Evolutionary conservation across 2,888 invertebrate species (phyloP).

Genomic region (Monoplex corrugatus): DNA sequence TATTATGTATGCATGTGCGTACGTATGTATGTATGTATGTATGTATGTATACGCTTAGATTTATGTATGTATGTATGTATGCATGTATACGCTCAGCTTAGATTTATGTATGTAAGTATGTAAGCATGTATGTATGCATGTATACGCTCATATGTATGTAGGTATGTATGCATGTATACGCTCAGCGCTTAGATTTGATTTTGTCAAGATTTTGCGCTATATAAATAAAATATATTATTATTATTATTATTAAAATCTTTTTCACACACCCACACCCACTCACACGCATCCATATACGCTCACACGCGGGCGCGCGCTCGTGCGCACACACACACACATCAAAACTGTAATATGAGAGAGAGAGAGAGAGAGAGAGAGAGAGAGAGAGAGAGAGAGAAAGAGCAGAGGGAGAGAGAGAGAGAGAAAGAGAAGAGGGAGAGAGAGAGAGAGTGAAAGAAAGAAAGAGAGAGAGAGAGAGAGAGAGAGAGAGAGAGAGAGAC

Average conservation of each 20-base stretch:
- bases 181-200: too few species aligned
- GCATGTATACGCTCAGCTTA: too few species aligned
- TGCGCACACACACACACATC: neutral
- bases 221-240: too few species aligned
- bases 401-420: neutral
- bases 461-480: neutral
- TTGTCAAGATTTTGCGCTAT: too few species aligned
- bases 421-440: neutral
- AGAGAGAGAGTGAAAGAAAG: neutral
- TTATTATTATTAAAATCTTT: too few species aligned
- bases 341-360: neutral
- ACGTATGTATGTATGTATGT: neutral
- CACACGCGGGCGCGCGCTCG: neutral
- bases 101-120: neutral
- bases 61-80: neutral
- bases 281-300: neutral
- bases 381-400: conserved; percentile 4
- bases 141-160: neutral
- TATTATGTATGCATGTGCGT: neutral
- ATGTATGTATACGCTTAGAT: neutral
- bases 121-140: neutral
- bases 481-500: conserved; percentile 19
- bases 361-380: conserved; percentile 3
- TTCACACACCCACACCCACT: neutral
- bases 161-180: too few species aligned